phyloP scores from a whole-genome alignment of 2,113 vertebrate species.

The Podarcis cretensis region DNA sequence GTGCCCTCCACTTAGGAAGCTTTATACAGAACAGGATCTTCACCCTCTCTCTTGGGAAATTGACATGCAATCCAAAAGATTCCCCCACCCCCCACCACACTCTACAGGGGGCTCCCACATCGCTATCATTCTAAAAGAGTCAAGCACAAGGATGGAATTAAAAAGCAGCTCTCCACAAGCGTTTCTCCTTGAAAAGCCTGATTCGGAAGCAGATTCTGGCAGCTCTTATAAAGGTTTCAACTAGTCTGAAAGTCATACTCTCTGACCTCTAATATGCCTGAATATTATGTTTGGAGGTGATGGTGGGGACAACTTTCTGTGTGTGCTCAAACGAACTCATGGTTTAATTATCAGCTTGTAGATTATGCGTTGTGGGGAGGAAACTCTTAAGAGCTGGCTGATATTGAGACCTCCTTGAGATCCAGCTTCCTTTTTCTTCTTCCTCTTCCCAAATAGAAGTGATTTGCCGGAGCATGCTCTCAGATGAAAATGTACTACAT shows the following conservation, averaged over 20 bases:
- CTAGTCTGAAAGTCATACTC: background rate
- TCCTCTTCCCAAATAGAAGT: no score
- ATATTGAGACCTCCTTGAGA: no score
- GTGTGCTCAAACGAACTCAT: background rate
- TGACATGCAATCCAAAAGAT: background rate
- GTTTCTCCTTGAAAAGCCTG: background rate
- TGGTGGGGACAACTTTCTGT: no score
- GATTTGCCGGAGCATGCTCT: no score
- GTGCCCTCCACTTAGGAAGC: background rate
- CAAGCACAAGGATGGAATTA: background rate
- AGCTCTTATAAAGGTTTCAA: background rate
- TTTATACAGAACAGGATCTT: background rate
- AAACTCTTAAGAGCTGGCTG: background rate
- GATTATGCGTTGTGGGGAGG: background rate
- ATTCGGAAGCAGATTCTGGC: background rate
- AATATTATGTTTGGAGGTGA: background rate
- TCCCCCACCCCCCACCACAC: background rate
- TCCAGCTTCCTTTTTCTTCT: no score
- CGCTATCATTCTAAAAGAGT: background rate
- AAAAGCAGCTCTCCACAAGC: background rate
- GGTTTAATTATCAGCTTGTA: background rate
- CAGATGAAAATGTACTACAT: no score
- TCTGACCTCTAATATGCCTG: background rate
- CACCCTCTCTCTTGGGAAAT: background rate
- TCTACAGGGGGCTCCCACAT: no score